A percentile compares a stretch with the other conserved stretches of the same genome.
These are phyloP conservation scores for Tricholaema leucomelas DNA, from an alignment of 2,113 vertebrate species.

Conservation along the genomic window DNA sequence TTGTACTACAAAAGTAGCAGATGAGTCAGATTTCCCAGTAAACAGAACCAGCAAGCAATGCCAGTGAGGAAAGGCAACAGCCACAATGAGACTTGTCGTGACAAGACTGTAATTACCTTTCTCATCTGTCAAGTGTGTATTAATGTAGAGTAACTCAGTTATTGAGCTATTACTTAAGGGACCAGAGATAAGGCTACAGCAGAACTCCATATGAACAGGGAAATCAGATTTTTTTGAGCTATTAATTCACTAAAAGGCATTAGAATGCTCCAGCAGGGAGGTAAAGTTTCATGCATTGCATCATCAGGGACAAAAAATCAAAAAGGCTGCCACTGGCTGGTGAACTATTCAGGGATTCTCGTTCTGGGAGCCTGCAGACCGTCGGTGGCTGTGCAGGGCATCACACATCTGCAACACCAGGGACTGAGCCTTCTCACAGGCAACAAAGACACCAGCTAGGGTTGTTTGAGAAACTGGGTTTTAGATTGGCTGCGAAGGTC, in stretches of 20 bases:
- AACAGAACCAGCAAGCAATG: not conserved
- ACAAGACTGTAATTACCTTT: not conserved
- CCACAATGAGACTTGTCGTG: not conserved
- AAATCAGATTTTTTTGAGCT: not conserved
- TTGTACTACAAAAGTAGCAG: not conserved
- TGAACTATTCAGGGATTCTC: not conserved
- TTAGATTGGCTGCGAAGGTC: not conserved
- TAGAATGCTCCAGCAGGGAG: not conserved
- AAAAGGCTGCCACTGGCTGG: not conserved
- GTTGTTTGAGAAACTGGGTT: not conserved
- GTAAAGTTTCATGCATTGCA: not conserved
- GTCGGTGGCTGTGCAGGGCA: not conserved
- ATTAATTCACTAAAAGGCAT: not conserved
- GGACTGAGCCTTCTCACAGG: not conserved
- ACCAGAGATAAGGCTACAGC: not conserved
- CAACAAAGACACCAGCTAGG: not conserved
- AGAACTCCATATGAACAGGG: not conserved
- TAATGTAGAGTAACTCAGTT: not conserved
- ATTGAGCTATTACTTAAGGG: not conserved
- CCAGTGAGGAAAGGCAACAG: not conserved
- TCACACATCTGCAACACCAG: not conserved
- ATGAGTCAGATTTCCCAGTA: conserved; percentile 34
- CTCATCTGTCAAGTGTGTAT: not conserved
- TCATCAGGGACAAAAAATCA: not conserved
- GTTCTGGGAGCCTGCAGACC: not conserved